These are phyloP conservation scores for Meriones unguiculatus DNA, from an alignment of 2,113 vertebrate genomes.

Conservation along the genomic window DNA sequence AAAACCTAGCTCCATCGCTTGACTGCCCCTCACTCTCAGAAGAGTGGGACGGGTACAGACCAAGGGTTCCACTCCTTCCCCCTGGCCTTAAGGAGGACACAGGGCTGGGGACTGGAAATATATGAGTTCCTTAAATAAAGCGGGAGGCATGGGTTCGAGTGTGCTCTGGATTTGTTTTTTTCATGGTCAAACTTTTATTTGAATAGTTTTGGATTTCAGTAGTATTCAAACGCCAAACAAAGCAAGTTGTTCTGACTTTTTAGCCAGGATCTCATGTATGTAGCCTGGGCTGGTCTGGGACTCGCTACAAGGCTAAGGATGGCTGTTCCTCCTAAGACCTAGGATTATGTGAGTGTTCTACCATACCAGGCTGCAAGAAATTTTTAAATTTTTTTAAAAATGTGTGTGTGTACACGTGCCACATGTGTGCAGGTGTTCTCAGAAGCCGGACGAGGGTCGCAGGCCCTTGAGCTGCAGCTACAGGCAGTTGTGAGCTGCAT, in stretches of 20 bases:
- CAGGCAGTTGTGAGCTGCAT: neutral
- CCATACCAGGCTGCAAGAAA: neutral
- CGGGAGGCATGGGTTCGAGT: accelerated
- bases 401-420: neutral
- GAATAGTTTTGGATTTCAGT: neutral
- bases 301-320: neutral
- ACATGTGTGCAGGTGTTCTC: neutral
- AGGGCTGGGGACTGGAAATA: neutral
- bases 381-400: neutral
- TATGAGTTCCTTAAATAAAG: neutral
- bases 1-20: neutral
- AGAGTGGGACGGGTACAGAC: neutral
- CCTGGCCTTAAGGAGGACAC: neutral
- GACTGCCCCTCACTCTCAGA: too few species aligned
- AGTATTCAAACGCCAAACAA: neutral
- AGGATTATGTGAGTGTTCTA: neutral
- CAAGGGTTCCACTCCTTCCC: neutral
- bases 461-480: neutral
- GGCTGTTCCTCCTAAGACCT: neutral
- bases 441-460: neutral
- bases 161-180: neutral
- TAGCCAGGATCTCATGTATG: neutral
- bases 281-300: neutral
- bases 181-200: neutral
- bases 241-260: neutral